A percentile compares a stretch with the other conserved stretches of the same genome.
These are phyloP conservation scores for Hetaerina titia DNA, from an alignment of 2,888 invertebrate genomes.

Conservation along the genomic window DNA sequence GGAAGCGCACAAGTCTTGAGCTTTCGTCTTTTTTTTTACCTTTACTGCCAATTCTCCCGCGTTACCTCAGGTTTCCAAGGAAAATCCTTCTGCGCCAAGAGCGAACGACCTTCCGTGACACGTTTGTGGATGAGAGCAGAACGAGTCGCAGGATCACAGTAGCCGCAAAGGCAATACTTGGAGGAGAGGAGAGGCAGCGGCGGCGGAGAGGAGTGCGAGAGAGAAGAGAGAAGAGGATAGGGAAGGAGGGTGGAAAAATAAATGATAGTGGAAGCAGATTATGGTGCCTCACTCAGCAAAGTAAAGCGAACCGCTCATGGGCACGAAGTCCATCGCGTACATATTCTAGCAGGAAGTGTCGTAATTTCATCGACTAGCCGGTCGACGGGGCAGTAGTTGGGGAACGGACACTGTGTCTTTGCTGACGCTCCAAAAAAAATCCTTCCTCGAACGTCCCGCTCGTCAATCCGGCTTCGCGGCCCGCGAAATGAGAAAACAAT, in stretches of 20 bases:
- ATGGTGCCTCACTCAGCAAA: constrained; percentile 60
- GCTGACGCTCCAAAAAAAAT: constrained; percentile 47
- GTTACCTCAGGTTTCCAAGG: not conserved
- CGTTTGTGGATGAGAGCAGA: not conserved
- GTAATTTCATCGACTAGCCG: constrained; percentile 57
- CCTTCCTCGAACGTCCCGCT: not conserved
- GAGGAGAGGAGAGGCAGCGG: not conserved
- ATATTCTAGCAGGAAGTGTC: constrained; percentile 65
- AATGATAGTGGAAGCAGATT: constrained; percentile 65
- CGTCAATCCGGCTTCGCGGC: not conserved
- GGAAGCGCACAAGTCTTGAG: no score
- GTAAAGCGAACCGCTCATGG: constrained; percentile 57
- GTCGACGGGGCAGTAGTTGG: not conserved
- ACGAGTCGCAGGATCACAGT: constrained; percentile 2
- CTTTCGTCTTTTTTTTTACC: not conserved
- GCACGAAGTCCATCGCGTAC: constrained; percentile 57
- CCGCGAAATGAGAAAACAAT: not conserved
- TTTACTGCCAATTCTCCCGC: not conserved
- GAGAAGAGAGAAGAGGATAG: not conserved
- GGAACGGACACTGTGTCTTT: not conserved
- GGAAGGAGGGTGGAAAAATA: constrained; percentile 51
- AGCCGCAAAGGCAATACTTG: not conserved
- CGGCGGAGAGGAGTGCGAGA: not conserved
- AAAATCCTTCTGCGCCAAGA: not conserved
- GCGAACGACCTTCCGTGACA: not conserved